Conservation (phyloP, 2,888 invertebrate genomes). For the Diabrotica balteata region DNA sequence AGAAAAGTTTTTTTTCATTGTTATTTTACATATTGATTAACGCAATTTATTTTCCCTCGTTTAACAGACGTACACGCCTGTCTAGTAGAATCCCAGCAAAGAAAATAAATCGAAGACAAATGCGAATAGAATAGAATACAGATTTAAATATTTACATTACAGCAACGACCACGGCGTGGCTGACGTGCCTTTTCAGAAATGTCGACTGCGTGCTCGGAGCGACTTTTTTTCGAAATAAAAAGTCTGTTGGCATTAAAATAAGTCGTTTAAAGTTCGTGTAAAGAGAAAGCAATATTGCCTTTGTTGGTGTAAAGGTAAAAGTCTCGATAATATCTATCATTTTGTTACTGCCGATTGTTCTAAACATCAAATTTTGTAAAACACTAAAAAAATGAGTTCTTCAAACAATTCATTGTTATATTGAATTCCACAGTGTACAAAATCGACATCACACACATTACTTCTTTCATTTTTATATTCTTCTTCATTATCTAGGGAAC, state of each 20-base stretch:
- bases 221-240: not conserved
- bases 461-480: too few species aligned
- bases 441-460: too few species aligned
- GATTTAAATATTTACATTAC: conserved; percentile 7
- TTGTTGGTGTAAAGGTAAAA: not conserved
- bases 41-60: too few species aligned
- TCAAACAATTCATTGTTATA: too few species aligned
- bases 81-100: not conserved
- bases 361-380: too few species aligned
- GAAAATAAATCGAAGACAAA: not conserved
- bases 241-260: conserved; percentile 2
- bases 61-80: not conserved
- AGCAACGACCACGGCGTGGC: not conserved
- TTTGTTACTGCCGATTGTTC: too few species aligned
- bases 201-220: conserved; percentile 7
- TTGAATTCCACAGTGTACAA: too few species aligned
- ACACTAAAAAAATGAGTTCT: too few species aligned
- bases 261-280: not conserved
- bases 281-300: conserved; percentile 3
- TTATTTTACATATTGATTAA: too few species aligned
- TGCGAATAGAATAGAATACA: not conserved
- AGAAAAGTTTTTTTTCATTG: too few species aligned
- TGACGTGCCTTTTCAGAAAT: conserved; percentile 13
- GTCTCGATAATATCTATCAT: too few species aligned
- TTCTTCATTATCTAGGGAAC: too few species aligned